Percentiles rank a stretch among this genome's conserved stretches.
Conservation (phyloP, 2,797 vertebrate species). For the Sebastes paucispinis region DNA sequence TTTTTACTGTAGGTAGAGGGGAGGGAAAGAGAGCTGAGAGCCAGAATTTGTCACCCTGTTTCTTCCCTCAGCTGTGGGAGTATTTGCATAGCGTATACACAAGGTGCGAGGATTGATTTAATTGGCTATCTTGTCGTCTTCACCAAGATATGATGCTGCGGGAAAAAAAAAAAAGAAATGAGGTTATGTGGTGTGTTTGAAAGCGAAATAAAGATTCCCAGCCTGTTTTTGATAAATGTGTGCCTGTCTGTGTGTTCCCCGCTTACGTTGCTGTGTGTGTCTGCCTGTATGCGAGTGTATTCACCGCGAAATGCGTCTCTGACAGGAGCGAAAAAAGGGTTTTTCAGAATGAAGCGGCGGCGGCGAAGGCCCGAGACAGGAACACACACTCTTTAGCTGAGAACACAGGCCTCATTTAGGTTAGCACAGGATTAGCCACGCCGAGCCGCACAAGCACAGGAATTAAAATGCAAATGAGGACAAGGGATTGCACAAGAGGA, state of each 20-base stretch:
- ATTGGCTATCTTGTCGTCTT: conserved; percentile 63
- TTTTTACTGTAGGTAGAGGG: conserved; percentile 64
- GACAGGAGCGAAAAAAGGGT: conserved; percentile 22
- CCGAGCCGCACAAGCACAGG: conserved; percentile 67
- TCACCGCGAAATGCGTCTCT: conserved; percentile 12
- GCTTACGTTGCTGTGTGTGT: background rate
- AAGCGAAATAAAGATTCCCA: conserved; percentile 45
- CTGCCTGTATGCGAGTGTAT: background rate
- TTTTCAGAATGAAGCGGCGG: conserved; percentile 37
- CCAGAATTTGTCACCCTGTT: conserved; percentile 56
- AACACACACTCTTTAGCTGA: conserved; percentile 73
- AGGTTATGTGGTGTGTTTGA: conserved; percentile 26
- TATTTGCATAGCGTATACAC: conserved; percentile 60
- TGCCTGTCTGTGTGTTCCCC: conserved; percentile 1
- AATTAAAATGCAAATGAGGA: conserved; percentile 85
- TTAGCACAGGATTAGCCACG: conserved; percentile 78
- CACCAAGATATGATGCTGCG: conserved; percentile 31
- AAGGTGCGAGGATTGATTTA: conserved; percentile 65
- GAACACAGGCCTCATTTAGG: conserved; percentile 83
- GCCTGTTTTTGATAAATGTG: conserved; percentile 22
- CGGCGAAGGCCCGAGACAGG: conserved; percentile 49
- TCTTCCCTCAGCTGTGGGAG: conserved; percentile 42
- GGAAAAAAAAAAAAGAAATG: background rate
- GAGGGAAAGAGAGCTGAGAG: conserved; percentile 32
- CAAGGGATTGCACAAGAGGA: conserved; percentile 70